A percentile compares a stretch with the other conserved stretches of the same genome.
Evolutionary conservation across 2,888 invertebrate species (phyloP).

Genomic region (Mimachlamys varia): DNA sequence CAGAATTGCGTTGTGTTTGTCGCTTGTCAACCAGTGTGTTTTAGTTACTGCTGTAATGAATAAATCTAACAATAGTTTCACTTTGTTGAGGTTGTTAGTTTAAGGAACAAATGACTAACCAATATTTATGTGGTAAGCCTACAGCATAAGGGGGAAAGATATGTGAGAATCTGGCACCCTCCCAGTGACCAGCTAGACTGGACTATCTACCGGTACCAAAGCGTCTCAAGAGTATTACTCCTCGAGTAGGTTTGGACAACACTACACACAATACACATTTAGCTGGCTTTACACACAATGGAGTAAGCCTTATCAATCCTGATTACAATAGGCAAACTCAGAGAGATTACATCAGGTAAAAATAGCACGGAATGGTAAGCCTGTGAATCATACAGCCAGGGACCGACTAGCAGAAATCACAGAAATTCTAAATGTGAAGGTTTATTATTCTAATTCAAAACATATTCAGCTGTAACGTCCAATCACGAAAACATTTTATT

Average conservation of each 20-base stretch:
- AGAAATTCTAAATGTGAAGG: background rate
- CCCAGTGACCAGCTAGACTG: background rate
- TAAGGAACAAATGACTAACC: background rate
- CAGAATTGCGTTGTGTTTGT: no score
- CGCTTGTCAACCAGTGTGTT: no score
- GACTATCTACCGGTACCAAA: slow-evolving; percentile 10
- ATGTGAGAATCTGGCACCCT: slow-evolving; percentile 12
- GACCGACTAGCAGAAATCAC: background rate
- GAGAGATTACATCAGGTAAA: slow-evolving; percentile 31
- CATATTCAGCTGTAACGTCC: background rate
- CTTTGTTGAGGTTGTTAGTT: background rate
- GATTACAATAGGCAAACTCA: slow-evolving; percentile 15
- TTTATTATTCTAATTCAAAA: background rate
- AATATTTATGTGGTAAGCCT: background rate
- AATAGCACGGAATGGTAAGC: slow-evolving; percentile 20
- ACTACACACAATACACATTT: background rate
- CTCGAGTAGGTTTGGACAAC: slow-evolving; percentile 26
- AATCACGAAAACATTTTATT: background rate
- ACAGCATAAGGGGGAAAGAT: background rate
- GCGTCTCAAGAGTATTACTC: slow-evolving; percentile 9
- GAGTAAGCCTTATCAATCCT: background rate
- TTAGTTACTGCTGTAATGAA: background rate
- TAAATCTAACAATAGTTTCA: background rate
- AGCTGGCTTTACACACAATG: slow-evolving; percentile 9
- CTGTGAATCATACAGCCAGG: background rate